Evolutionary conservation across 2,113 vertebrate genomes (phyloP), one percentile per base, ranked within the genome.

Genomic region (Dendrocopos noguchii): DNA sequence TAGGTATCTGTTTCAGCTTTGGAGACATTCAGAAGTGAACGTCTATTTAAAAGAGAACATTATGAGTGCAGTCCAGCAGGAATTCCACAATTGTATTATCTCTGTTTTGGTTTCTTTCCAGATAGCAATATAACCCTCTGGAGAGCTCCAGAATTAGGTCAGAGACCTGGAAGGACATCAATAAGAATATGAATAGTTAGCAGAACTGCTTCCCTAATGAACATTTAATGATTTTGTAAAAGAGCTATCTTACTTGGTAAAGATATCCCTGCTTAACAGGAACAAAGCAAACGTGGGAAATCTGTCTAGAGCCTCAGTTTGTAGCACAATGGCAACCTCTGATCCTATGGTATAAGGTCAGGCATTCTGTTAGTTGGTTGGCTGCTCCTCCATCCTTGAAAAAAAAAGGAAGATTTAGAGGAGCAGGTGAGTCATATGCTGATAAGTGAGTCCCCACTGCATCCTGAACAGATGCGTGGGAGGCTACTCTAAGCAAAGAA

Each of bases 151-250:
- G 87, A 96, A 95, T 92, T 96, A 96, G 91, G 95, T 96, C 95
- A 96, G 96, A 91, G 78, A 85, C 93, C 91, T 96, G 94, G 96
- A 96, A 96, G 92, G 93, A 93, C 89, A 96, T 95, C 96, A 96
- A n/a, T 94, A 96, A 91, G 93, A 89, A 93, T 94, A 81, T 95
- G 93, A 95, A 95, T 90, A 90, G 90, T 90, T 95, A 91, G 92
- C 95, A 96, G 94, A 94, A 90, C 93, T 70, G 81, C 91, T 94
- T 95, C 87, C 84, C 81, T 96, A 93, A 96, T 96, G 94, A 96
- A 95, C 95, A 89, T 96, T 91, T 95, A 95, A 96, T 95, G 96
- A 95, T 81, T 96, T 92, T 87, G 70, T 84, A 94, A 94, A 94
- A 96, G 84, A 95, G 87, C 92, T 84, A 76, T 91, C 90, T 91